phyloP scores from a whole-genome alignment of 2,797 vertebrate genomes.

The Gymnothorax javanicus region DNA sequence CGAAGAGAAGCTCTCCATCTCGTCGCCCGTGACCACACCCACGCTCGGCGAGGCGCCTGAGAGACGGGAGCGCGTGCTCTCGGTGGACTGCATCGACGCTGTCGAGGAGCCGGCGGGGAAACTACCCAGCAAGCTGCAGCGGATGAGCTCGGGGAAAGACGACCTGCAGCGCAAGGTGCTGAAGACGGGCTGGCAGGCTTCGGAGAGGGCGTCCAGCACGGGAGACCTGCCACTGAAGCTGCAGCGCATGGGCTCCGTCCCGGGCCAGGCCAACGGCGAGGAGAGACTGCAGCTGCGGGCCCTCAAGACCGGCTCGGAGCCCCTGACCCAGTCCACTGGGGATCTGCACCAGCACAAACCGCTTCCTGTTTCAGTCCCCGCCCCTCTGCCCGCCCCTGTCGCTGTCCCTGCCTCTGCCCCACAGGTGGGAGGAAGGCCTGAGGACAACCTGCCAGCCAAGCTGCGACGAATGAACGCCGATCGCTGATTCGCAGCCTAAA shows the following conservation, averaged over 20 bases:
- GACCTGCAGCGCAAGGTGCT: constrained; percentile 76
- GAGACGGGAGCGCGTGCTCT: constrained; percentile 72
- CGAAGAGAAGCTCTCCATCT: constrained; percentile 77
- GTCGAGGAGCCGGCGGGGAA: constrained; percentile 66
- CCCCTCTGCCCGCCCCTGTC: constrained; percentile 53
- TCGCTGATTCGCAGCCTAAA: constrained; percentile 40
- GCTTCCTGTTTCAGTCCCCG: constrained; percentile 49
- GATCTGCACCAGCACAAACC: constrained; percentile 70
- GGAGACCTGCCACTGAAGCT: constrained; percentile 82
- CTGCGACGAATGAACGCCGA: constrained; percentile 63
- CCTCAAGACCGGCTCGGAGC: constrained; percentile 74
- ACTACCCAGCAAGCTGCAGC: constrained; percentile 81
- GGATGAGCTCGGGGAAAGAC: constrained; percentile 78
- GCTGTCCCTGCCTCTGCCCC: constrained; percentile 35
- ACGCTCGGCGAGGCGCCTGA: constrained; percentile 58
- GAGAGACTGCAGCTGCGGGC: constrained; percentile 73
- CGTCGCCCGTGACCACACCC: constrained; percentile 73
- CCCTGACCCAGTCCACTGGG: constrained; percentile 77
- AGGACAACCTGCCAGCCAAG: constrained; percentile 67
- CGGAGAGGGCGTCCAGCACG: constrained; percentile 78
- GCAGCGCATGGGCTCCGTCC: constrained; percentile 72
- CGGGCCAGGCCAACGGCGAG: constrained; percentile 61
- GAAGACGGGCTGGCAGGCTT: constrained; percentile 69
- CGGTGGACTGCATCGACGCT: constrained; percentile 73
- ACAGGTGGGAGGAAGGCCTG: constrained; percentile 55